Base-by-base conservation (phyloP, 2,797 vertebrate species). In the Brachyalestes nurse region DNA sequence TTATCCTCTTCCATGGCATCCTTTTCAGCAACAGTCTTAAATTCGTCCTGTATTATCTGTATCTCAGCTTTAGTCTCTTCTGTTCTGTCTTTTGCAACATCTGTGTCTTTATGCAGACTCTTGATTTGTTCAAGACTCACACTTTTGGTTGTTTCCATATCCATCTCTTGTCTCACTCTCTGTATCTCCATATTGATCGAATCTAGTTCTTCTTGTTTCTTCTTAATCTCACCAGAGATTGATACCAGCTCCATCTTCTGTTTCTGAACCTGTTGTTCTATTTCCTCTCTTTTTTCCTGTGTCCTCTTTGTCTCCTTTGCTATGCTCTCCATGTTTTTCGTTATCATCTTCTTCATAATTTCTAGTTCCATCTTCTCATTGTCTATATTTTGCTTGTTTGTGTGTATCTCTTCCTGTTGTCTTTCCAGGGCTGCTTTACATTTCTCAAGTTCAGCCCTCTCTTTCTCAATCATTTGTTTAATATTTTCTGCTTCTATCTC, bases 281-380 rank as follows among this genome's bases (percentile, higher is more conserved):
- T 69, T 25, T 51, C 53, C n/a, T 66, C 73, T 25, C 28, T n/a
- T 21, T 6, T 72, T 13, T 79, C 65, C 77, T 75, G 34, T 57
- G 64, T 83, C 21, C 13, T 70, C 21, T 72, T 75, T 38, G 21
- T 65, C 45, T 75, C 66, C 57, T 64, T 53, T 62, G 5, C 2
- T 61, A 40, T 42, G 1, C 38, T 76, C 65, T 67, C 45, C 12
- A 78, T 66, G 8, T 80, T 78, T 34, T 49, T 78, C 2, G 13
- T 10, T 4, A 47, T 57, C 45, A 45, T 70, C 51, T 57, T 57
- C 67, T 64, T 74, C 38, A n/a, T 61, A 10, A 73, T 58, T 80
- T 80, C 58, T 65, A 83, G 64, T 61, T 79, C 82, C 8, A 4
- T 19, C 65, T 53, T 85, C 28, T 82, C 80, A 53, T 72, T 82